phyloP scores from a whole-genome alignment of 2,888 invertebrate species.

The Osmoderma eremita region DNA sequence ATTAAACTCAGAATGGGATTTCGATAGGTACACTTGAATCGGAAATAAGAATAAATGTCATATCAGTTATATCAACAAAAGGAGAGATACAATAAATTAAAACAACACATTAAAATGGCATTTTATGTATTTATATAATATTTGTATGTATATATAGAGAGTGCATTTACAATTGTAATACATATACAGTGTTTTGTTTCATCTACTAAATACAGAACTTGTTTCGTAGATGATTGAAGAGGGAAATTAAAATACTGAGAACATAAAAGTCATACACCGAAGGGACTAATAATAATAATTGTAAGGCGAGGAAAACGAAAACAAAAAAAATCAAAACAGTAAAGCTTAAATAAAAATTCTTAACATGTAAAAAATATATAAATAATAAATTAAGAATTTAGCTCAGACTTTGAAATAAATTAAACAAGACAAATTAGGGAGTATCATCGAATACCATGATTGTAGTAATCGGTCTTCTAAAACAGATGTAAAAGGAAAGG shows the following conservation, averaged over 20 bases:
- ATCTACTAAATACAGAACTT: slow-evolving; percentile 50
- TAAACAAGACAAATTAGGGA: slow-evolving; percentile 15
- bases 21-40: too few relatives aligned
- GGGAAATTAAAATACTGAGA: slow-evolving; percentile 1
- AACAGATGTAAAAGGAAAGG: too few relatives aligned
- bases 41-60: too few relatives aligned
- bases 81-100: slow-evolving; percentile 27
- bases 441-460: neutral
- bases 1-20: too few relatives aligned
- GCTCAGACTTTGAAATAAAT: slow-evolving; percentile 35
- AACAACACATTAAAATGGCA: slow-evolving; percentile 55
- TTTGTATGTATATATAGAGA: slow-evolving; percentile 57
- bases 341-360: slow-evolving; percentile 31
- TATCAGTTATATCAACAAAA: too few relatives aligned
- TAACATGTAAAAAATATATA: slow-evolving; percentile 20
- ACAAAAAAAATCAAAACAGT: slow-evolving; percentile 40
- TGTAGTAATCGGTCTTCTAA: too few relatives aligned
- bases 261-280: slow-evolving; percentile 27
- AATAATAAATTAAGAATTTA: slow-evolving; percentile 41
- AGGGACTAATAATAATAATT: slow-evolving; percentile 28
- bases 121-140: slow-evolving; percentile 61
- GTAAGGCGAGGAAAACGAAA: slow-evolving; percentile 44
- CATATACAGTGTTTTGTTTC: slow-evolving; percentile 62
- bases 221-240: slow-evolving; percentile 43
- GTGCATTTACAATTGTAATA: slow-evolving; percentile 64